Evolutionary conservation across 2,113 vertebrate genomes (phyloP).

Genomic region (Synodontis membranacea): DNA sequence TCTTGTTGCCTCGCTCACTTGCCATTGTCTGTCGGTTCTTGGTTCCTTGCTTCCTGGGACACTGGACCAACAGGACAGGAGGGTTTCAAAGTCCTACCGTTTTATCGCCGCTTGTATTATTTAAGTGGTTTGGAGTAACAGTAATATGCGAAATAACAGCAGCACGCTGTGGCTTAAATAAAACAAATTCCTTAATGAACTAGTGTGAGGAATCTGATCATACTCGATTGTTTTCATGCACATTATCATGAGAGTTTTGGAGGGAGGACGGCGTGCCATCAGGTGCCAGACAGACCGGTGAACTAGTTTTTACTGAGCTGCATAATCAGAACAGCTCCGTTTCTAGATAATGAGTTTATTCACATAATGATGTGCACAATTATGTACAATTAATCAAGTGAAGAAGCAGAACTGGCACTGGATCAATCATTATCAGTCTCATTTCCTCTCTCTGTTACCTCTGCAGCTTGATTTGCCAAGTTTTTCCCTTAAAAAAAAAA

Average conservation of each 20-base stretch:
- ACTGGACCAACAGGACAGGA: not conserved
- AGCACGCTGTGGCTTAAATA: conserved; percentile 39
- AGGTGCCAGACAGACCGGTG: conserved; percentile 15
- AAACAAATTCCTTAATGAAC: not conserved
- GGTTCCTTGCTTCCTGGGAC: not conserved
- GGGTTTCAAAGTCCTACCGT: not conserved
- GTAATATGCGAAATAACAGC: conserved; percentile 31
- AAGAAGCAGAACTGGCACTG: conserved; percentile 10
- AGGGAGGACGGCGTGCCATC: no score
- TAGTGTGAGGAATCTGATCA: not conserved
- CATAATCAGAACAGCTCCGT: not conserved
- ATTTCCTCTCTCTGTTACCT: not conserved
- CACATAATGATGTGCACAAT: conserved; percentile 1
- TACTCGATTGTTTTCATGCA: conserved; percentile 21
- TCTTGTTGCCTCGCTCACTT: no score
- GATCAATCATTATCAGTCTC: conserved; percentile 1
- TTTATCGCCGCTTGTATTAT: not conserved
- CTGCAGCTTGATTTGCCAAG: not conserved
- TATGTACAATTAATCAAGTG: conserved; percentile 31
- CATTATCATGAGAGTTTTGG: conserved; percentile 4
- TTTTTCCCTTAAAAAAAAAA: not conserved
- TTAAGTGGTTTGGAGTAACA: not conserved
- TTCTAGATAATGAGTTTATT: not conserved
- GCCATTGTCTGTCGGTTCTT: not conserved
- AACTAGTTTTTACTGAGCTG: not conserved